Evolutionary conservation across 1,140 invertebrate species (phyloP).

Genomic region (Pseudomyrmex gracilis): DNA sequence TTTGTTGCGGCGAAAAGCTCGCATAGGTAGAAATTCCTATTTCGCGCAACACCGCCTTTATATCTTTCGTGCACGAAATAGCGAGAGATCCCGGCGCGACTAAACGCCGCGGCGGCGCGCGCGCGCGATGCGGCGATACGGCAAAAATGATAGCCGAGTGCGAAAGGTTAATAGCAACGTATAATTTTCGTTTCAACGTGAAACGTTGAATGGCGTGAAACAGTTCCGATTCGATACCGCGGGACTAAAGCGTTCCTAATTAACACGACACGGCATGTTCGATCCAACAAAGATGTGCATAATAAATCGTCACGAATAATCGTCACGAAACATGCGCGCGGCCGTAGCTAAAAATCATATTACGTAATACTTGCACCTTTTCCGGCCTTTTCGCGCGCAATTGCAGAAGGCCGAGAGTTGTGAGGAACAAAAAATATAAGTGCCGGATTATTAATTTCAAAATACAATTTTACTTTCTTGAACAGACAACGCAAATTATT

Average conservation of each 20-base stretch:
- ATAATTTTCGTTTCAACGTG: conserved; percentile 59
- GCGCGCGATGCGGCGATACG: conserved; percentile 27
- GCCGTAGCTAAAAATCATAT: not conserved
- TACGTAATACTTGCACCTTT: not conserved
- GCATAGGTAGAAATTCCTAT: conserved; percentile 6
- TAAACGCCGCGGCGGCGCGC: not conserved
- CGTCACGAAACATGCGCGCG: not conserved
- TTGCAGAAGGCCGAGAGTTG: not conserved
- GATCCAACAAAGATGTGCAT: conserved; percentile 35
- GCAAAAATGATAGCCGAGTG: conserved; percentile 49
- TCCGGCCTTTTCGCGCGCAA: not conserved
- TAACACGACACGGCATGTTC: conserved; percentile 43
- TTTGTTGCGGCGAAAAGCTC: conserved; percentile 45
- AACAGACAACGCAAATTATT: not conserved
- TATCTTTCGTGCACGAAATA: conserved; percentile 52
- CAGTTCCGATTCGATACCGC: conserved; percentile 51
- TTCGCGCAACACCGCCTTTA: not conserved
- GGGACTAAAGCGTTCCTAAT: conserved; percentile 39
- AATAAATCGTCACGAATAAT: conserved; percentile 47
- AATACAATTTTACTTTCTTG: not conserved
- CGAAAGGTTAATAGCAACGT: conserved; percentile 51
- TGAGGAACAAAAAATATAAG: not conserved
- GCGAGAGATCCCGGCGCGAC: no score
- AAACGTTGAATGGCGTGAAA: conserved; percentile 56
- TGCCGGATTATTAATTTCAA: not conserved